A percentile compares a stretch with the other conserved stretches of the same genome.
Conservation (phyloP, 2,113 vertebrate species). For the Thamnaconus septentrionalis region DNA sequence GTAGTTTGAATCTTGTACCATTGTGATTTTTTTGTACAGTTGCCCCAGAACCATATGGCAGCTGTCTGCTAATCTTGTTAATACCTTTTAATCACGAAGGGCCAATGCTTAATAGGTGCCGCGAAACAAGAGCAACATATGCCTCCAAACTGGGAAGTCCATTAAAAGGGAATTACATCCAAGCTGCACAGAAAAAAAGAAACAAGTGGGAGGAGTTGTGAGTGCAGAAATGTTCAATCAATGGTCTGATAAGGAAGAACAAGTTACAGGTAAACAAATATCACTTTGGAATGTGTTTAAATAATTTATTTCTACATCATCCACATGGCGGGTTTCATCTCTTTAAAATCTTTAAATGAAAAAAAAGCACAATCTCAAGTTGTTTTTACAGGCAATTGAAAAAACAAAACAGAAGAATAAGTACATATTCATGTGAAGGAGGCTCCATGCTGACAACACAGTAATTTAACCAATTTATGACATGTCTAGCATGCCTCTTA, state of each 20-base stretch:
- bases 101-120: slow-evolving; percentile 23
- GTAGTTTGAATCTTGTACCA: neutral
- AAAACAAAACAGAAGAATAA: neutral
- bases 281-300: slow-evolving; percentile 32
- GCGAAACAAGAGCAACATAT: slow-evolving; percentile 24
- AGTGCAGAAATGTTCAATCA: neutral
- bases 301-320: slow-evolving; percentile 68
- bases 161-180: slow-evolving; percentile 9
- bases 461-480: slow-evolving; percentile 9
- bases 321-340: slow-evolving; percentile 39
- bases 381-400: slow-evolving; percentile 25
- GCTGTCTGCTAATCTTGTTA: slow-evolving; percentile 54
- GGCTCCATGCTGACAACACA: slow-evolving; percentile 1
- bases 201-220: neutral
- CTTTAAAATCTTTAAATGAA: slow-evolving; percentile 57
- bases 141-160: slow-evolving; percentile 5
- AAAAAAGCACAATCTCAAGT: slow-evolving; percentile 41
- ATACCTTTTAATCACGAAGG: slow-evolving; percentile 59
- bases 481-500: slow-evolving; percentile 3
- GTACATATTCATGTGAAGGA: neutral
- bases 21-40: slow-evolving; percentile 21
- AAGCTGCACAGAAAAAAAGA: slow-evolving; percentile 22
- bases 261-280: no score
- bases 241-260: neutral
- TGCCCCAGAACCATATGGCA: slow-evolving; percentile 55